phyloP scores from a whole-genome alignment of 1,140 invertebrate species.

The Cotesia vestalis region DNA sequence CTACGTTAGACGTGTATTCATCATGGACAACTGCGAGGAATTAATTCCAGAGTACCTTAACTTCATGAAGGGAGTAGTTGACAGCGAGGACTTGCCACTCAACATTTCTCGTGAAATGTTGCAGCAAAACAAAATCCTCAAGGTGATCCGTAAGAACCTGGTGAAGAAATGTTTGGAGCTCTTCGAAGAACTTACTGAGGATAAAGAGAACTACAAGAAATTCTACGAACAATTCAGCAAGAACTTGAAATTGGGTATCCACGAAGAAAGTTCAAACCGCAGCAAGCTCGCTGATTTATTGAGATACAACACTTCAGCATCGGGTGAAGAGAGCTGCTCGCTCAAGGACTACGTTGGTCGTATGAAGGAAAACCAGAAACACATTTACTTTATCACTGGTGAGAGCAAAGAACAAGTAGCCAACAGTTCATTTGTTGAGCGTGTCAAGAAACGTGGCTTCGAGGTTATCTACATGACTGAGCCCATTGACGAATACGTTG shows the following conservation, averaged over 20 bases:
- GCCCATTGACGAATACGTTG: conserved; percentile 98
- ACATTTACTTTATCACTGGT: conserved; percentile 98
- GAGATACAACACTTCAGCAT: conserved; percentile 92
- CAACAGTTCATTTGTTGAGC: conserved; percentile 97
- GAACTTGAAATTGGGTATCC: conserved; percentile 97
- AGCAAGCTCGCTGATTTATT: conserved; percentile 93
- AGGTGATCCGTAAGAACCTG: conserved; percentile 97
- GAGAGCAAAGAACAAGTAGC: conserved; percentile 94
- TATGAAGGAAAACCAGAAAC: conserved; percentile 98
- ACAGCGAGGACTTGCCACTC: conserved; percentile 95
- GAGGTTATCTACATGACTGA: conserved; percentile 99
- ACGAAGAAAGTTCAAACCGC: conserved; percentile 95
- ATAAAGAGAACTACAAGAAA: conserved; percentile 98
- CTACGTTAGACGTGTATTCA: conserved; percentile 97
- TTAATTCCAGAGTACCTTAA: conserved; percentile 98
- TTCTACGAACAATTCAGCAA: conserved; percentile 99
- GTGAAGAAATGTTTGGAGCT: conserved; percentile 99
- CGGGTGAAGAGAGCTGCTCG: conserved; percentile 92
- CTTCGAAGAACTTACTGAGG: conserved; percentile 94
- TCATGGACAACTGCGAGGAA: conserved; percentile 99
- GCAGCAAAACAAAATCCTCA: conserved; percentile 98
- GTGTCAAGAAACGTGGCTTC: conserved; percentile 95
- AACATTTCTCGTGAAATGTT: conserved; percentile 99
- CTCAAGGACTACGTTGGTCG: conserved; percentile 95
- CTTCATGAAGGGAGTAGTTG: conserved; percentile 98